Evolutionary conservation across 1,140 invertebrate genomes (phyloP).

Genomic region (Diprion similis): DNA sequence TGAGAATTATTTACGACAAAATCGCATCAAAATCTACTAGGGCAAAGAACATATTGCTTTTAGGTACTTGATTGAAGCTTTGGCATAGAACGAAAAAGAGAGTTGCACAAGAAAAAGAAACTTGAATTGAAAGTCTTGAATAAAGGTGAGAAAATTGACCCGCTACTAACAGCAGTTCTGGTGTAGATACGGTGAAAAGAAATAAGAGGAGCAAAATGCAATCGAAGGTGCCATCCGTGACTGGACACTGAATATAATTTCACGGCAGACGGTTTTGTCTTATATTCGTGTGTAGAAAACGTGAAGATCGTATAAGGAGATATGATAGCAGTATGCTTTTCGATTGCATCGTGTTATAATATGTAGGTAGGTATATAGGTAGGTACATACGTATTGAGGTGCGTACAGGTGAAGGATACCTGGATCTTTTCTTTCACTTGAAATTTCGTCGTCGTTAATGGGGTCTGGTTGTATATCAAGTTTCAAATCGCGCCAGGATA

Average conservation of each 20-base stretch:
- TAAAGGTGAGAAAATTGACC: no score
- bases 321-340: conserved; percentile 51
- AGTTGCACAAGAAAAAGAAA: no score
- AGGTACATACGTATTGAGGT: background rate
- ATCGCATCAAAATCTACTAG: no score
- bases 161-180: no score
- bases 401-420: background rate
- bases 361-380: no score
- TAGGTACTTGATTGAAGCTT: no score
- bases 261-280: conserved; percentile 55
- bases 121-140: no score
- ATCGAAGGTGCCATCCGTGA: conserved; percentile 61
- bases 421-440: background rate
- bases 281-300: conserved; percentile 63
- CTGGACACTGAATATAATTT: conserved; percentile 63
- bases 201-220: conserved; percentile 38
- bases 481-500: background rate
- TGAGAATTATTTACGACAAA: no score
- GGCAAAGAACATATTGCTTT: no score
- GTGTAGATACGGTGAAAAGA: no score
- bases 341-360: conserved; percentile 57
- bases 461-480: background rate
- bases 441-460: conserved; percentile 7
- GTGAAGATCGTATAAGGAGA: conserved; percentile 60
- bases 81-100: no score